Base-by-base conservation (phyloP, 1,140 invertebrate genomes). In the Limonius californicus region DNA sequence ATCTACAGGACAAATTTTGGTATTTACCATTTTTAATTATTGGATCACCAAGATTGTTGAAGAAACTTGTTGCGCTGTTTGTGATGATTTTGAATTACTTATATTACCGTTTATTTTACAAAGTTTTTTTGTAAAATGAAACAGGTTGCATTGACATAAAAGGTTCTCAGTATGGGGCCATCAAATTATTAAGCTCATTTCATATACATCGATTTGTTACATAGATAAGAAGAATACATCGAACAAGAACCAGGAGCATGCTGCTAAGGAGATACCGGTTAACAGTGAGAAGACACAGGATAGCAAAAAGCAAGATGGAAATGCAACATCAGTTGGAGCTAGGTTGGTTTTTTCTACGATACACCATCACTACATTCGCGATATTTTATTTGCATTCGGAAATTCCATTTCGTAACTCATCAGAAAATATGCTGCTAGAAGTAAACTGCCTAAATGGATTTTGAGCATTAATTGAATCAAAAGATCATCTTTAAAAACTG, bases 141-240 rank as follows among this genome's bases (percentile, higher is more conserved):
- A 39, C 35, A 12, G 35, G 35, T 45, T 19, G 9, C 15, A 50
- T 50, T 18, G 6, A 50, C 3, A 50, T 21, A 50, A 50, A 50
- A 16, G 45, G 45, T 50, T 50, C 45, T 50, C 20, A 45, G 45
- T 50, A 50, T 50, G 45, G 45, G 19, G 45, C 45, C 45, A 50
- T 50, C 45, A 50, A 50, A 21, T 50, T 39, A 50, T 50, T 27
- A 55, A 55, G 12, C 53, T 55, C 39, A 55, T 57, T 57, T 62
- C 50, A 62, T 57, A 55, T 50, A 62, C 59, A 61, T 47, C 32
- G 63, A 57, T 71, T 63, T 71, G 64, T 69, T 71, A 66, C 64
- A 59, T 68, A 71, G 70, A 71, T 71, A 68, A 58, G 62, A 69
- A 60, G 57, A 60, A 19, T 50, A 43, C 50, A 30, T 42, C 57